These are phyloP conservation scores for Synaphobranchus kaupii DNA, from an alignment of 2,797 vertebrate genomes.

Conservation along the genomic window DNA sequence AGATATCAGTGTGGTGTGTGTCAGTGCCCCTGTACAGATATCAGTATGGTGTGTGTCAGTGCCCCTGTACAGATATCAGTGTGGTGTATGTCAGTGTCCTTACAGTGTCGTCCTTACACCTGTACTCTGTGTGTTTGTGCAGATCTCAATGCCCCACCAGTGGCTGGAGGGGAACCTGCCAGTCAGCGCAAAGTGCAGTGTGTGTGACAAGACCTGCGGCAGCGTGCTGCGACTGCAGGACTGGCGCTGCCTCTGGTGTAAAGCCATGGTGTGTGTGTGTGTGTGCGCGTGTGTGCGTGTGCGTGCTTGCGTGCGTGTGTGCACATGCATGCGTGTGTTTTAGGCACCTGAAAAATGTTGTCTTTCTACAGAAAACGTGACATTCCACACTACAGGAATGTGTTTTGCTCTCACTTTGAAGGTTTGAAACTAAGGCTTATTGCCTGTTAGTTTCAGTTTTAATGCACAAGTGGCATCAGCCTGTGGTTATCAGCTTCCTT, in stretches of 20 bases:
- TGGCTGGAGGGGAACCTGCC: constrained; percentile 96
- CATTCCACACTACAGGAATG: neutral
- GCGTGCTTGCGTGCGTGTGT: too few species aligned
- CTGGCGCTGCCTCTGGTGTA: constrained; percentile 97
- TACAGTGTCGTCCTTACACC: neutral
- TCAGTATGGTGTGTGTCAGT: too few species aligned
- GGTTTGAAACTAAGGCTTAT: neutral
- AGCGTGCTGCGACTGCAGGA: constrained; percentile 93
- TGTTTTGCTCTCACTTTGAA: neutral
- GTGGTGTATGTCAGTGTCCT: too few species aligned
- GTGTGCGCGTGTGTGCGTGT: too few species aligned
- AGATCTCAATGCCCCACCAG: constrained; percentile 97
- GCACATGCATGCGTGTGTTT: neutral
- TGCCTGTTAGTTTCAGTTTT: neutral
- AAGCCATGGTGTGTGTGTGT: constrained; percentile 84
- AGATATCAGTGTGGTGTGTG: too few species aligned
- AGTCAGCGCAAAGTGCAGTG: constrained; percentile 89
- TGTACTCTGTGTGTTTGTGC: constrained; percentile 31
- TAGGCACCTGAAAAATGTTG: neutral
- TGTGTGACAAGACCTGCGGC: constrained; percentile 94
- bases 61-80: too few species aligned
- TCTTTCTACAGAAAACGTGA: too few species aligned
- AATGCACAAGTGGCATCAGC: neutral
- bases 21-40: too few species aligned
- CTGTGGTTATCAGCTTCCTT: neutral